A percentile compares a stretch with the other conserved stretches of the same genome.
These are phyloP conservation scores for Venustaconcha ellipsiformis DNA, from an alignment of 1,140 invertebrate genomes.

Conservation along the genomic window DNA sequence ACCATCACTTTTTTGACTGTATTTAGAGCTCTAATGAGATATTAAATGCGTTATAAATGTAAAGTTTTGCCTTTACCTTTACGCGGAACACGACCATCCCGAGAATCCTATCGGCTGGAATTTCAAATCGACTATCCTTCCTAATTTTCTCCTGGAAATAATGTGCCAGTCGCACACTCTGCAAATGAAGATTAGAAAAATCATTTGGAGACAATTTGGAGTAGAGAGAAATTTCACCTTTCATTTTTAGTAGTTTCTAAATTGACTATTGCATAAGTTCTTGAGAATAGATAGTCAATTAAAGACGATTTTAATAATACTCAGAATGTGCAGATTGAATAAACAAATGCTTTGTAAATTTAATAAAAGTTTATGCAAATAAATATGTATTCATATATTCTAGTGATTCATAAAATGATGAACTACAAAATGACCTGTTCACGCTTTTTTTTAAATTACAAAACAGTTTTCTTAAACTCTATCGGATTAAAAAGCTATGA, in stretches of 20 bases:
- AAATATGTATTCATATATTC: too few relatives aligned
- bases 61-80: constrained; percentile 46
- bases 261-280: too few relatives aligned
- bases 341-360: neutral
- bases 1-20: neutral
- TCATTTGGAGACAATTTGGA: neutral
- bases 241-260: neutral
- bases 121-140: constrained; percentile 64
- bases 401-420: too few relatives aligned
- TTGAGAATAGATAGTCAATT: too few relatives aligned
- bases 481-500: too few relatives aligned
- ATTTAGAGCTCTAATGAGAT: neutral
- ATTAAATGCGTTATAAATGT: neutral
- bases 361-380: too few relatives aligned
- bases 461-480: too few relatives aligned
- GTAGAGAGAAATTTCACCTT: neutral
- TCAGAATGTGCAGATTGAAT: neutral
- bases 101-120: constrained; percentile 59
- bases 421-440: too few relatives aligned
- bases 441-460: too few relatives aligned
- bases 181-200: constrained; percentile 7
- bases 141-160: constrained; percentile 63
- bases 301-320: neutral
- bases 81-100: constrained; percentile 68
- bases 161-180: constrained; percentile 63